These are phyloP conservation scores for Caenorhabditis remanei DNA, from an alignment of 1,140 invertebrate species.

Conservation along the genomic window DNA sequence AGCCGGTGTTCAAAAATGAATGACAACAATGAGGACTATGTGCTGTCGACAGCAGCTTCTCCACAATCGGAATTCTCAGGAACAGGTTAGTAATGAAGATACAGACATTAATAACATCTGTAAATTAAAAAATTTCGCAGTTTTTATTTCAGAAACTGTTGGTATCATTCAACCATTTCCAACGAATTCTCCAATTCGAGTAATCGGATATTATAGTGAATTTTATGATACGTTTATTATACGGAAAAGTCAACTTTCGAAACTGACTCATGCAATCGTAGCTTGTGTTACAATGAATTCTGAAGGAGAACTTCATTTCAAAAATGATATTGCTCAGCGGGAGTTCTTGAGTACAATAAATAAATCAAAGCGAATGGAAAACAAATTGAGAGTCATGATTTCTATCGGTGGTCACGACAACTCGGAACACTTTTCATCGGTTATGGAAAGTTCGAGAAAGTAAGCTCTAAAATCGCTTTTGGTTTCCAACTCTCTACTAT, in stretches of 20 bases:
- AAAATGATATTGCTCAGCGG: background rate
- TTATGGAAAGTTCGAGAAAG: background rate
- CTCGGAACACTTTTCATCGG: background rate
- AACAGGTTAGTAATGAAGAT: no score
- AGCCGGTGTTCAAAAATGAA: no score
- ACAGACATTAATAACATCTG: no score
- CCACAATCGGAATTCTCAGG: no score
- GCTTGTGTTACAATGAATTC: background rate
- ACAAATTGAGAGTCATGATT: background rate
- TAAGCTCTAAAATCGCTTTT: background rate
- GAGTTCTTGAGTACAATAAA: background rate
- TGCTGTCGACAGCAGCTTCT: no score
- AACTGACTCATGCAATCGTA: constrained; percentile 13
- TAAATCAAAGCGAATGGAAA: background rate
- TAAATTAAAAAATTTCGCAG: no score
- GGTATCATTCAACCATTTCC: background rate
- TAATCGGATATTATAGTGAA: background rate
- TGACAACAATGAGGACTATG: no score
- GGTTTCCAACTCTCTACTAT: background rate
- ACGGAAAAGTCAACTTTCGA: background rate
- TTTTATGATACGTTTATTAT: background rate
- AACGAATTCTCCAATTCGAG: background rate
- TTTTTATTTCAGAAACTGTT: no score
- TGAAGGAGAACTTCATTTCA: background rate
- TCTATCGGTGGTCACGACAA: background rate